Percentiles rank a stretch among this genome's conserved stretches.
These are phyloP conservation scores for Leptinotarsa texana DNA, from an alignment of 1,140 invertebrate species.

Conservation along the genomic window DNA sequence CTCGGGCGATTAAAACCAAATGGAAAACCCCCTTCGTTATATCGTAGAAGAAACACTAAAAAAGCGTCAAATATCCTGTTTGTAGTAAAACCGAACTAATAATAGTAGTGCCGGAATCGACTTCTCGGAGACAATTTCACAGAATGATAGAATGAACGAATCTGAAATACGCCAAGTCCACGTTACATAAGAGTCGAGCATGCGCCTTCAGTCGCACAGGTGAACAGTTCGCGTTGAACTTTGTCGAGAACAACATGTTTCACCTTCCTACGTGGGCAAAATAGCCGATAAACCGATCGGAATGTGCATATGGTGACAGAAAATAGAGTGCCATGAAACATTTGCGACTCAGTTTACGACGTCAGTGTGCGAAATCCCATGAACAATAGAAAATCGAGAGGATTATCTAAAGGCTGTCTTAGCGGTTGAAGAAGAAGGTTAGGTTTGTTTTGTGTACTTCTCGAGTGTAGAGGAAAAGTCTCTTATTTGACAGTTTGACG, in stretches of 20 bases:
- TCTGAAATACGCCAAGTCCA: constrained; percentile 33
- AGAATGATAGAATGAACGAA: constrained; percentile 10
- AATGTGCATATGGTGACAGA: constrained; percentile 41
- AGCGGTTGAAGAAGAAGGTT: neutral
- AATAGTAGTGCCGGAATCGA: neutral
- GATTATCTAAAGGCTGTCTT: neutral
- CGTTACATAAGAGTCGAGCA: constrained; percentile 39
- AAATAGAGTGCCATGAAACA: constrained; percentile 31
- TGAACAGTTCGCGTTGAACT: constrained; percentile 42
- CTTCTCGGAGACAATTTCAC: neutral
- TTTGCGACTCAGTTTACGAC: neutral
- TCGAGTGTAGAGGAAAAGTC: neutral
- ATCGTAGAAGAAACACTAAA: neutral
- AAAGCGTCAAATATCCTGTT: constrained; percentile 9
- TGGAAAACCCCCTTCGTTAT: too few species aligned
- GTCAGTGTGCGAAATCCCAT: constrained; percentile 4
- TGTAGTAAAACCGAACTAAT: neutral
- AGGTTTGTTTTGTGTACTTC: neutral
- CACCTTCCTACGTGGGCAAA: constrained; percentile 45
- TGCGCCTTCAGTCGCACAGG: constrained; percentile 36
- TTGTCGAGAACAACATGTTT: constrained; percentile 39
- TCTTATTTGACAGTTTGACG: neutral
- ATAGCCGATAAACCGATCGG: constrained; percentile 21
- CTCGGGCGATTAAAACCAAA: too few species aligned
- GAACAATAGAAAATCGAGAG: neutral